Percentiles rank a stretch among this genome's conserved stretches.
phyloP scores from a whole-genome alignment of 2,797 vertebrate species.

The Melanotaenia maccullochi region DNA sequence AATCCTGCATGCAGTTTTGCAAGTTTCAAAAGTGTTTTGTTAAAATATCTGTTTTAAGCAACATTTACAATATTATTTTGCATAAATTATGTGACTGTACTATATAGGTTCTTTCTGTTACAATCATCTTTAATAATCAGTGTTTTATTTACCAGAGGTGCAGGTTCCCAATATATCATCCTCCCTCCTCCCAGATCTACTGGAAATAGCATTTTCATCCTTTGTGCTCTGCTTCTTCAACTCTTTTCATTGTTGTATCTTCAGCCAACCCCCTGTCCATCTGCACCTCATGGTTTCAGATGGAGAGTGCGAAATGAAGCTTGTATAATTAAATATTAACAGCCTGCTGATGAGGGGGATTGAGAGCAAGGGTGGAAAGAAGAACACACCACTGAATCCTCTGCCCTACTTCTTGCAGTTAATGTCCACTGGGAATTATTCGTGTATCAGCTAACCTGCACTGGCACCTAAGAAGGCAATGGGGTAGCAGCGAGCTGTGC shows the following conservation, averaged over 20 bases:
- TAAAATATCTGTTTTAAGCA: neutral
- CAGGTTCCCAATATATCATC: conserved; percentile 13
- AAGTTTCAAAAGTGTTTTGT: conserved; percentile 3
- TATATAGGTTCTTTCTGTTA: neutral
- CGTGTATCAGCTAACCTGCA: conserved; percentile 75
- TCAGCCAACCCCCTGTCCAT: conserved; percentile 32
- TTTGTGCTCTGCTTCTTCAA: conserved; percentile 23
- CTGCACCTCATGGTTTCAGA: conserved; percentile 61
- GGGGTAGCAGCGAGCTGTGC: conserved; percentile 60
- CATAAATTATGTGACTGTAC: neutral
- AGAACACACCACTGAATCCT: conserved; percentile 61
- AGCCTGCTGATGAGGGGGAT: conserved; percentile 76
- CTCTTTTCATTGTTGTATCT: conserved; percentile 33
- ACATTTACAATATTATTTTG: conserved; percentile 7
- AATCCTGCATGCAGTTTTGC: neutral
- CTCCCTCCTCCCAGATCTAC: neutral
- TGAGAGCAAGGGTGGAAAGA: conserved; percentile 67
- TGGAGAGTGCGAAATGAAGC: conserved; percentile 72
- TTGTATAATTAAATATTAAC: conserved; percentile 85
- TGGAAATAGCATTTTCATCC: conserved; percentile 28
- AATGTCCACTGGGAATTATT: conserved; percentile 77
- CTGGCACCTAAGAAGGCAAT: conserved; percentile 69
- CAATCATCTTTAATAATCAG: neutral
- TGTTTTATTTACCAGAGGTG: conserved; percentile 1
- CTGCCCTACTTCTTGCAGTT: conserved; percentile 80